Base-by-base conservation (phyloP, 2,113 vertebrate species). In the Amphilophus citrinellus region DNA sequence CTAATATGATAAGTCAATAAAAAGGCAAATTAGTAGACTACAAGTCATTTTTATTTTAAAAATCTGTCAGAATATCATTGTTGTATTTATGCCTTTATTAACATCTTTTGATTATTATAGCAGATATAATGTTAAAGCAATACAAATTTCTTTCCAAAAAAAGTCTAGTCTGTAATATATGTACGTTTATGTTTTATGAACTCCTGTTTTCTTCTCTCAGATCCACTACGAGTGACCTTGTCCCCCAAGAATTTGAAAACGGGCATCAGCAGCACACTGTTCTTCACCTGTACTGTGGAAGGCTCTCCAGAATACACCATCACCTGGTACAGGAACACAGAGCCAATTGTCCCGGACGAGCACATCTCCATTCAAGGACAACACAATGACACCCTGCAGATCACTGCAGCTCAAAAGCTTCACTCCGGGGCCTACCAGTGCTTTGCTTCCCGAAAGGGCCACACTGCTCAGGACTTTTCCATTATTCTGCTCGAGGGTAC, bases 211-310 rank as follows among this genome's bases (percentile, higher is more conserved):
- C 44, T 24, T 75, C 60, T 62, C 76, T 35, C 94, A 99, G 98
- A 99, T 93, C 97, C 98, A 61, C 97, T 99, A 82, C 97, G 96
- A 18, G 98, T 99, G 93, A 98, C 97, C 83, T 95, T 99, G 89
- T 98, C 98, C 80, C 98, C 98, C 83, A 99, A 99, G 97, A 99
- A 98, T 93, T 96, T 99, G 92, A 99, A 99, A 94, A 99, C 98
- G 0, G 98, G 98, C 92, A 99, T 99, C 37, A 98, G 98, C 95
- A 99, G 98, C 95, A 99, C 98, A 0, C 97, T 99, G 91, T 99
- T 99, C 95, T 97, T 99, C 84, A 98, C 97, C 27, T 99, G 98
- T 59, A 94, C 97, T 22, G 97, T 99, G 76, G 96, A 96, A 35
- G 98, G 98, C 61, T 98, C 98, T 4, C 98, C 98, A 0, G 97